phyloP scores from a whole-genome alignment of 2,113 vertebrate genomes.

The Strix aluco region DNA sequence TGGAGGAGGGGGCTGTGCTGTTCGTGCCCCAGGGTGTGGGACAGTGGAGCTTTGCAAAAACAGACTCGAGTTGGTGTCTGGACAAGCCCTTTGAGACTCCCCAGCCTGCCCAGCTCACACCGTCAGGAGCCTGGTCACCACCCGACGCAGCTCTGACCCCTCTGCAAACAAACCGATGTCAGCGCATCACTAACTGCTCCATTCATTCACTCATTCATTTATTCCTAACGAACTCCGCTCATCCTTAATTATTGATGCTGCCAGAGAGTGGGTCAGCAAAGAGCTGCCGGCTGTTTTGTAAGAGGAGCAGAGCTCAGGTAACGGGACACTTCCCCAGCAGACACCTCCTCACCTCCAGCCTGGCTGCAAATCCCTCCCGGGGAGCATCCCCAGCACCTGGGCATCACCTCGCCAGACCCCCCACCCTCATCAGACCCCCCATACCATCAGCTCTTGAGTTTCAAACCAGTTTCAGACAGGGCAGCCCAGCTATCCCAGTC shows the following conservation, averaged over 20 bases:
- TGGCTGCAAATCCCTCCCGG: not conserved
- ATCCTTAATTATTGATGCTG: conserved; percentile 15
- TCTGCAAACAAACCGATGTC: not conserved
- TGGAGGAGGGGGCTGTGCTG: accelerated
- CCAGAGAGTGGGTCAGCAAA: not conserved
- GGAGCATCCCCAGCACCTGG: not conserved
- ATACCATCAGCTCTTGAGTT: not conserved
- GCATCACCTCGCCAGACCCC: not conserved
- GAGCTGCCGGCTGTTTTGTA: not conserved
- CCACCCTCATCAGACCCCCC: not conserved
- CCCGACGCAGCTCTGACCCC: accelerated
- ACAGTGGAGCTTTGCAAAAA: not conserved
- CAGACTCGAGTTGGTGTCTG: not conserved
- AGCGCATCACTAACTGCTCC: not conserved
- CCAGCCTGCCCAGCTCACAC: not conserved
- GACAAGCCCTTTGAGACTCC: not conserved
- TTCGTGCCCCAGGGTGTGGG: accelerated
- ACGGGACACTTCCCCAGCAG: not conserved
- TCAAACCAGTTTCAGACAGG: not conserved
- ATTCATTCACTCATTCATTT: not conserved
- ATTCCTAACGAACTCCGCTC: not conserved
- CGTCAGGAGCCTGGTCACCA: not conserved
- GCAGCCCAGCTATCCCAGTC: not conserved
- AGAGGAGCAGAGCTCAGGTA: conserved; percentile 11
- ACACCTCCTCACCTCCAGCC: not conserved